Base-by-base conservation (phyloP, 2,888 invertebrate species). In the Ischnura elegans region DNA sequence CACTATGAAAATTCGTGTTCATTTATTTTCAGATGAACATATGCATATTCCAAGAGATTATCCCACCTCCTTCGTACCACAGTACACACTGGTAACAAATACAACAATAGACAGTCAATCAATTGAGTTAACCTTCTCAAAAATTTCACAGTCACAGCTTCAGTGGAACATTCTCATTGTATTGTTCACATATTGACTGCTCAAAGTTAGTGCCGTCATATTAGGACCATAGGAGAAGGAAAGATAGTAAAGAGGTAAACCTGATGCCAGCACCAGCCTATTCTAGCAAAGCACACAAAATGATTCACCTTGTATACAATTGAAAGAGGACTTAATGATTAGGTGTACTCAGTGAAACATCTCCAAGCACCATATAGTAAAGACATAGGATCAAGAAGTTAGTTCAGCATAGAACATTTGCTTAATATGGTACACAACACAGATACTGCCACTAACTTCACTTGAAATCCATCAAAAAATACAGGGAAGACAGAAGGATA, bases 221-320 rank as follows among this genome's bases (percentile, higher is more conserved):
- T 76, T 36, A 36, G 76, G 76, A 76, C 3, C 16, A 16, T 13
- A 76, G 76, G 36, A 76, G 76, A 76, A 76, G 76, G 36, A 76
- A 36, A 76, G 76, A 76, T 76, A 76, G 36, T 36, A 36, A 36
- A 76, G 36, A 36, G 76, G 3, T 36, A 76, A 76, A 76, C 36
- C 76, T 76, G 76, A 76, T 76, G 76, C 76, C 76, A 76, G 76
- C 36, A 76, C 36, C 76, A 76, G 76, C 76, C 76, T 76, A 76
- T 36, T 76, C 76, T 76, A 76, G 36, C 36, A 36, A 66, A 66
- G 66, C 66, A 36, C 76, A 76, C n/a, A 76, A 36, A 36, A 76
- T 0, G 36, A 36, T 61, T 76, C 16, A 76, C 76, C 2, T 1
- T 10, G 76, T 29, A 76, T 76, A 76, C 25, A 61, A 61, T 61